Evolutionary conservation across 1,140 invertebrate genomes (phyloP).

Genomic region (Drosophila tsacasi): DNA sequence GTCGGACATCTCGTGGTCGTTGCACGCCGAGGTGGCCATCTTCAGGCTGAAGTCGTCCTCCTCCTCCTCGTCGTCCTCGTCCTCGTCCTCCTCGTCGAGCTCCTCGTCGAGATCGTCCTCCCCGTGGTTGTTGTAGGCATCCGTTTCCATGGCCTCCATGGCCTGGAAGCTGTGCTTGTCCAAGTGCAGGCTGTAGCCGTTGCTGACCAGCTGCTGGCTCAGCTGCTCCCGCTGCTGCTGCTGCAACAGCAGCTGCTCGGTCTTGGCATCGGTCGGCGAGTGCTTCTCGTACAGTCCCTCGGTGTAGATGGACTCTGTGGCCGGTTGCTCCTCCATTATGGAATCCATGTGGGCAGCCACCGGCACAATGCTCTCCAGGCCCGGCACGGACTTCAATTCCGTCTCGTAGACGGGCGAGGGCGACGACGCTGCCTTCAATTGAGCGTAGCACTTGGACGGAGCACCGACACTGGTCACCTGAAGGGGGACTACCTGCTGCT

Average conservation of each 20-base stretch:
- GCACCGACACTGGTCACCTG: slow-evolving; percentile 25
- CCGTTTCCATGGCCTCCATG: slow-evolving; percentile 57
- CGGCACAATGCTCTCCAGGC: slow-evolving; percentile 53
- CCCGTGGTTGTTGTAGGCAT: slow-evolving; percentile 21
- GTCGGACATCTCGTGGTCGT: slow-evolving; percentile 79
- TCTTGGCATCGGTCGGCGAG: slow-evolving; percentile 34
- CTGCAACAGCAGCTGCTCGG: slow-evolving; percentile 58
- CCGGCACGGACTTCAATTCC: slow-evolving; percentile 69
- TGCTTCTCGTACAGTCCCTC: slow-evolving; percentile 61
- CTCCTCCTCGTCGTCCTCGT: slow-evolving; percentile 75
- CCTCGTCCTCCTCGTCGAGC: slow-evolving; percentile 30
- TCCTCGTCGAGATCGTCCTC: slow-evolving; percentile 64
- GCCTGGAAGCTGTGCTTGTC: slow-evolving; percentile 61
- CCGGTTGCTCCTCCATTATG: slow-evolving; percentile 79
- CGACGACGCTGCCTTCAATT: slow-evolving; percentile 31
- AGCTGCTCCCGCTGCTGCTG: slow-evolving; percentile 56
- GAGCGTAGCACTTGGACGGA: slow-evolving; percentile 34
- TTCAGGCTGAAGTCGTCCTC: slow-evolving; percentile 80
- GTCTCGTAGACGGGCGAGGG: slow-evolving; percentile 56
- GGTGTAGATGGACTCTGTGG: slow-evolving; percentile 43
- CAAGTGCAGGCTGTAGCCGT: slow-evolving; percentile 39
- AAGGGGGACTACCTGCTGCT: slow-evolving; percentile 40
- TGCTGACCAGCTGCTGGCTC: slow-evolving; percentile 41
- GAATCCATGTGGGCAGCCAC: slow-evolving; percentile 16
- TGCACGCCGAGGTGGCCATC: slow-evolving; percentile 71